Conservation (phyloP, 2,888 invertebrate genomes). For the Pristionchus arcanus region DNA sequence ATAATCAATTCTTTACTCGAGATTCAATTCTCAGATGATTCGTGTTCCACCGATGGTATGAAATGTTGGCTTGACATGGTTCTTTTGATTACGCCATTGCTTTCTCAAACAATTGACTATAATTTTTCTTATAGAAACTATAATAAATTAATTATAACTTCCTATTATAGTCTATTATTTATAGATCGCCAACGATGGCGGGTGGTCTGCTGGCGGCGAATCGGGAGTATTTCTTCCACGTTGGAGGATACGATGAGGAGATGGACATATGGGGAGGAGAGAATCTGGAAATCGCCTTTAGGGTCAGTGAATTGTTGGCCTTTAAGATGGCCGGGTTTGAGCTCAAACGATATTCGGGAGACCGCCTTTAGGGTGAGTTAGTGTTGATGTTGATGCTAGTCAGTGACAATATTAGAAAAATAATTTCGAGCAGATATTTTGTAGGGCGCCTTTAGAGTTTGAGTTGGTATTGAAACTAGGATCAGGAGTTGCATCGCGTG, state of each 20-base stretch:
- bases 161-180: not conserved
- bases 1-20: too few species aligned
- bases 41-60: too few species aligned
- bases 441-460: too few species aligned
- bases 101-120: not conserved
- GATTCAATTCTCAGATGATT: too few species aligned
- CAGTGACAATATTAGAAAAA: not conserved
- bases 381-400: not conserved
- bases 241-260: slow-evolving; percentile 86
- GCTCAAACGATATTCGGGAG: too few species aligned
- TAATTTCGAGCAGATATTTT: too few species aligned
- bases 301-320: slow-evolving; percentile 84
- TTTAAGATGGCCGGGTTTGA: too few species aligned
- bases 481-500: too few species aligned
- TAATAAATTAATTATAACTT: not conserved
- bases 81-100: too few species aligned
- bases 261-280: slow-evolving; percentile 99
- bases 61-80: too few species aligned
- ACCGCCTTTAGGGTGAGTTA: not conserved
- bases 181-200: slow-evolving; percentile 95
- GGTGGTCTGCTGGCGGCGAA: slow-evolving; percentile 96
- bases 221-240: slow-evolving; percentile 93
- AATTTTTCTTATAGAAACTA: not conserved
- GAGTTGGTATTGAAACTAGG: too few species aligned
- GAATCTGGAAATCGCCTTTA: slow-evolving; percentile 96